Evolutionary conservation across 2,797 vertebrate genomes (phyloP).

Genomic region (Pipistrellus nathusii): DNA sequence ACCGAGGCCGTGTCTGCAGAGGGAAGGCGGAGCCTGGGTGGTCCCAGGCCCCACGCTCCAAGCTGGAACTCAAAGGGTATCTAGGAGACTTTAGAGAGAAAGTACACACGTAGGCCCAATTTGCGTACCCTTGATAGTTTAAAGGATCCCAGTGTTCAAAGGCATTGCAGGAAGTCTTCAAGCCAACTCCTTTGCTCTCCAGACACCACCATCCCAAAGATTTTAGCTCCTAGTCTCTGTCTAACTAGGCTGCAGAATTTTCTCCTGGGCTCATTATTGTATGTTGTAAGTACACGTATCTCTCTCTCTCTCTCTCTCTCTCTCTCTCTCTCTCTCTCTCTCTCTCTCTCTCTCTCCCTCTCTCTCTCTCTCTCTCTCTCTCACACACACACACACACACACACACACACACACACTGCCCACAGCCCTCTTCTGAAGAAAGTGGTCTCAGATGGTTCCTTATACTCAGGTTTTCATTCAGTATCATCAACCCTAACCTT

Average conservation of each 20-base stretch:
- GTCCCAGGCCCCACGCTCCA: background rate
- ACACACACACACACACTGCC: rapidly evolving
- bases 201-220: slow-evolving; percentile 21
- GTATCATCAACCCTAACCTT: background rate
- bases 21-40: background rate
- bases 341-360: no score
- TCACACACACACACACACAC: no score
- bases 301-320: no score
- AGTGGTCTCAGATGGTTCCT: background rate
- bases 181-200: slow-evolving; percentile 45
- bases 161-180: slow-evolving; percentile 67
- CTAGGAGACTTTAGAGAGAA: slow-evolving; percentile 49
- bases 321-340: no score
- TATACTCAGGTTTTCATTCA: background rate
- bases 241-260: slow-evolving; percentile 28
- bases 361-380: no score
- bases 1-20: background rate
- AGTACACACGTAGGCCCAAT: slow-evolving; percentile 47
- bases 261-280: background rate
- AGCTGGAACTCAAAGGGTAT: slow-evolving; percentile 40
- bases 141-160: slow-evolving; percentile 69
- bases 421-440: background rate
- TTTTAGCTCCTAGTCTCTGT: slow-evolving; percentile 38
- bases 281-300: rapidly evolving
- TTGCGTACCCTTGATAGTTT: slow-evolving; percentile 54